phyloP scores from a whole-genome alignment of 2,113 vertebrate species.

The Labeo catla region DNA sequence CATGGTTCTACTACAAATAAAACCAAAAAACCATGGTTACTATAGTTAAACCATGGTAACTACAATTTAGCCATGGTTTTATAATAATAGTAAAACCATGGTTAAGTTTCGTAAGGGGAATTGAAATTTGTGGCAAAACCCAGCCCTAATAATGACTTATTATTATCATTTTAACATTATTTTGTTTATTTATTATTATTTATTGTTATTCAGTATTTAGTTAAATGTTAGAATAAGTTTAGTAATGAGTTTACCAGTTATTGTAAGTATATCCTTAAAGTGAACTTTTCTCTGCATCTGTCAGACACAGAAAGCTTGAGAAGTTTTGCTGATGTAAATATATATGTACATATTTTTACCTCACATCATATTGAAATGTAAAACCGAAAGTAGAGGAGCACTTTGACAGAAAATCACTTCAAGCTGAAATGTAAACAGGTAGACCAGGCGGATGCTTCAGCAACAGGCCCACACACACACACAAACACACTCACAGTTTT shows the following conservation, averaged over 20 bases:
- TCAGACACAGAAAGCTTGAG: background rate
- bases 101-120: too few species aligned
- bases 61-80: too few species aligned
- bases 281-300: constrained; percentile 1
- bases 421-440: constrained; percentile 66
- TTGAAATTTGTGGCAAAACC: too few species aligned
- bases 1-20: too few species aligned
- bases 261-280: background rate
- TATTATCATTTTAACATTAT: too few species aligned
- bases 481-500: constrained; percentile 28
- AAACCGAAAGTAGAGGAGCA: constrained; percentile 53
- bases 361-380: constrained; percentile 49
- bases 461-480: constrained; percentile 37
- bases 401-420: constrained; percentile 52
- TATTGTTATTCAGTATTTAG: background rate
- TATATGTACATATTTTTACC: constrained; percentile 15
- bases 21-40: too few species aligned
- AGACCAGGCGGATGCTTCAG: constrained; percentile 62
- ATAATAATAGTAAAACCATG: too few species aligned
- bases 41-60: too few species aligned
- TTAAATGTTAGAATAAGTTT: background rate
- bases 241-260: background rate
- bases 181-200: too few species aligned
- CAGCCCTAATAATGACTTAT: too few species aligned
- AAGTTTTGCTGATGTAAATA: constrained; percentile 10